phyloP scores from a whole-genome alignment of 1,140 invertebrate species.

The Lepidurus couesii region DNA sequence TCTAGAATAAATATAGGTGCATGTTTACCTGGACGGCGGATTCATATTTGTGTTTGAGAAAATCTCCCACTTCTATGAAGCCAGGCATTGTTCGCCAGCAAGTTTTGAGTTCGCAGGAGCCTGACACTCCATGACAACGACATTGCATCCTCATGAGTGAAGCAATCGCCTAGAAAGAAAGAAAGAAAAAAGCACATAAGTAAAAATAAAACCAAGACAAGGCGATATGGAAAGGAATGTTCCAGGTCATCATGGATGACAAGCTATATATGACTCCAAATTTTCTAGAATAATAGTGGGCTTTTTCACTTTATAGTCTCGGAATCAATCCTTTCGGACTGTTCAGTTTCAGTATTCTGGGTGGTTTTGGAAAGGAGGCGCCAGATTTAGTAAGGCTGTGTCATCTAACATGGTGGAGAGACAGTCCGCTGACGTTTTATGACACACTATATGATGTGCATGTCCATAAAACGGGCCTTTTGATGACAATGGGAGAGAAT shows the following conservation, averaged over 20 bases:
- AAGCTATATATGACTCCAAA: slow-evolving; percentile 3
- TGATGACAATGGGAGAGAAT: neutral
- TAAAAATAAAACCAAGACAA: too few relatives aligned
- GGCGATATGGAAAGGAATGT: neutral
- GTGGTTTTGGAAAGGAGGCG: neutral
- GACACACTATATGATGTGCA: neutral
- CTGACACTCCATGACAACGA: slow-evolving; percentile 59
- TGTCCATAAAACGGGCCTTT: slow-evolving; percentile 6
- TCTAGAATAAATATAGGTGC: neutral
- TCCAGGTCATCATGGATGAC: slow-evolving; percentile 4
- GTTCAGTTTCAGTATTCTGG: neutral
- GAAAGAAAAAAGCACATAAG: neutral
- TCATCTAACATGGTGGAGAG: slow-evolving; percentile 14
- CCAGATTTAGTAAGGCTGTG: slow-evolving; percentile 17
- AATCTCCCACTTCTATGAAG: slow-evolving; percentile 52
- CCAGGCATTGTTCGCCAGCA: slow-evolving; percentile 55
- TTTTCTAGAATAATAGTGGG: neutral
- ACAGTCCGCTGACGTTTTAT: neutral
- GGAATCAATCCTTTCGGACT: neutral
- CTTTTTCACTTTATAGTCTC: neutral
- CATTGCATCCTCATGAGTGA: slow-evolving; percentile 54
- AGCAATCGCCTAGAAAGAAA: slow-evolving; percentile 42
- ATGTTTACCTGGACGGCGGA: slow-evolving; percentile 46
- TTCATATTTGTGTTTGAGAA: slow-evolving; percentile 52
- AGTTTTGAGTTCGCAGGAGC: slow-evolving; percentile 60